A percentile compares a stretch with the other conserved stretches of the same genome.
Conservation (phyloP, 2,888 invertebrate species). For the Eilema sororculum region DNA sequence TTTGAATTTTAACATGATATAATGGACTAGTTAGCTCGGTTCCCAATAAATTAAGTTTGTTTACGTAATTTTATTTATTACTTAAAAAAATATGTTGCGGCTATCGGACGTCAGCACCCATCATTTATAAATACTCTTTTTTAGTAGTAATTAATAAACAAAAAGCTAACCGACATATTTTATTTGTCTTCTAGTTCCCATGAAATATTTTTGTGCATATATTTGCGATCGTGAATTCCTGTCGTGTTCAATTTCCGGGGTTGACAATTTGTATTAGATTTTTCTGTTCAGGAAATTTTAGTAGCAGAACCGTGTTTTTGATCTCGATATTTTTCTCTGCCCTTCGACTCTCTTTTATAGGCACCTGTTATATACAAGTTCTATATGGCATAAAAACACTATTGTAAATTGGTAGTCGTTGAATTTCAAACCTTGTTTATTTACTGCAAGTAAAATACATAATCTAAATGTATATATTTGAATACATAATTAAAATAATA, state of each 20-base stretch:
- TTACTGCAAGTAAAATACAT: not conserved
- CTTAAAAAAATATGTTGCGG: not conserved
- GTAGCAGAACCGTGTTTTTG: not conserved
- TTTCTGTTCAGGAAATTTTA: not conserved
- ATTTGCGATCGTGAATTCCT: not conserved
- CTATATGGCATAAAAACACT: not conserved
- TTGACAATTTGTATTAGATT: slow-evolving; percentile 1
- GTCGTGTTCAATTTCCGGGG: not conserved
- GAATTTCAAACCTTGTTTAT: not conserved
- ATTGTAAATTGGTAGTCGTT: not conserved
- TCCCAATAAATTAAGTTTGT: slow-evolving; percentile 4
- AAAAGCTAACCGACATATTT: not conserved
- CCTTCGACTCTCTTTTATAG: not conserved
- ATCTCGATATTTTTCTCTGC: not conserved
- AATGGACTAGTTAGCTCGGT: not conserved
- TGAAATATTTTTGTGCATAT: not conserved
- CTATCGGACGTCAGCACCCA: not conserved
- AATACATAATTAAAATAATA: slow-evolving; percentile 13
- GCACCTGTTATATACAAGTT: not conserved
- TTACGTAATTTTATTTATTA: not conserved
- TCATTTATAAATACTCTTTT: not conserved
- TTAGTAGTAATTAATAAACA: not conserved
- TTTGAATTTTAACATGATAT: slow-evolving; percentile 7
- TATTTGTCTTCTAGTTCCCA: not conserved
- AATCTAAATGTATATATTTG: slow-evolving; percentile 5